Base-by-base conservation (phyloP, 2,888 invertebrate genomes). In the Nipponacmea schrenckii region DNA sequence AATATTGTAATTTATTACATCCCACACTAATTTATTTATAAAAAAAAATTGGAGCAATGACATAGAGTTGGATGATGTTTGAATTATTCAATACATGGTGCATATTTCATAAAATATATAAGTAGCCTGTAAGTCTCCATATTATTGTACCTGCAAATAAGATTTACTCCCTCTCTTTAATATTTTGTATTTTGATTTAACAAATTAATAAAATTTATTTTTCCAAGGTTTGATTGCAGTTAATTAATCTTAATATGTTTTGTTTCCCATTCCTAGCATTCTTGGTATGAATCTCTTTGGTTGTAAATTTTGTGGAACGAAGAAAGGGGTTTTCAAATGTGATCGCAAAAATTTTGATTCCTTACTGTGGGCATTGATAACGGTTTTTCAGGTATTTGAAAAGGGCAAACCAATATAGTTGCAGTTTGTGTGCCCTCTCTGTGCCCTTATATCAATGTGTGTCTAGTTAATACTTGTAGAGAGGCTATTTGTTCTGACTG, bases 281-380 rank as follows among this genome's bases (percentile, higher is more conserved):
- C 96, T 99, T 92, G 99, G 99, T 93, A 99, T 99, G 98, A 98
- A 98, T 94, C 94, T 99, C 92, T 99, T 99, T 93, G 99, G 99
- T 92, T 99, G 99, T 95, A 98, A 98, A 94, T 99, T 99, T 95
- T 98, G 98, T 94, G 94, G 94, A 91, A 93, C 92, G 89, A 90
- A 77, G 67, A 78, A 79, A 65, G 83, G 84, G 64, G 93, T 91
- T 45, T 74, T 72, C 45, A 83, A 81, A 73, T 91, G 91, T 84
- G 90, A 90, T 80, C 85, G 91, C 74, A 90, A 90, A 84, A 91
- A 91, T 83, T 91, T 91, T 84, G 91, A 91, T 84, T 88, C 90
- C n/a, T 85, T 91, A 62, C 88, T 91, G 56, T 91, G 91, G 91
- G 90, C 91, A 27, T 86, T 91, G 68, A 87, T 91, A 67, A 91